These are phyloP conservation scores for Thysanoteuthis rhombus DNA, from an alignment of 2,888 invertebrate species.

Conservation along the genomic window DNA sequence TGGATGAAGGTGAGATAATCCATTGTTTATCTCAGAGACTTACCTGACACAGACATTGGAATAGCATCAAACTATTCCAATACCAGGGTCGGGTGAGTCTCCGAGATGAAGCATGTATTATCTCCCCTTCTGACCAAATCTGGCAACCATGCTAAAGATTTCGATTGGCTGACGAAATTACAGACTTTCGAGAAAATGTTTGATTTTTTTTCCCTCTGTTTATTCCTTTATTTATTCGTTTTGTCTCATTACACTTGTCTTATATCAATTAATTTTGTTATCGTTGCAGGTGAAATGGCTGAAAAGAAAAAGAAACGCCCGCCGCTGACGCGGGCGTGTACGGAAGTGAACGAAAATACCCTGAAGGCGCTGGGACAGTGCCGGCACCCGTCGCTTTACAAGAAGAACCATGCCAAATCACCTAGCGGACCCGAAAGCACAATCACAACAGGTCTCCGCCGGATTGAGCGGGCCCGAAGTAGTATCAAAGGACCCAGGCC, in stretches of 20 bases:
- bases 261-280: background rate
- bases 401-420: conserved; percentile 25
- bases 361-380: conserved; percentile 1
- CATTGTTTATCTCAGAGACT: too few relatives aligned
- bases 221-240: background rate
- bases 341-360: conserved; percentile 28
- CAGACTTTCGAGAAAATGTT: background rate
- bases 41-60: too few relatives aligned
- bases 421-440: background rate
- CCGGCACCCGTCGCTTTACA: conserved; percentile 27
- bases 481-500: background rate
- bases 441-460: background rate
- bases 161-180: too few relatives aligned
- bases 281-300: conserved; percentile 1
- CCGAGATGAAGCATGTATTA: too few relatives aligned
- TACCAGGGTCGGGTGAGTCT: too few relatives aligned
- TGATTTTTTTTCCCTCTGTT: background rate
- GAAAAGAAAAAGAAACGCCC: conserved; percentile 31
- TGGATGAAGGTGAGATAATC: background rate
- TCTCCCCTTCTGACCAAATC: too few relatives aligned
- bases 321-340: conserved; percentile 22
- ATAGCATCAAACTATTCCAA: too few relatives aligned
- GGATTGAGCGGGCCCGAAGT: background rate
- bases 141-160: too few relatives aligned
- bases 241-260: background rate